A percentile compares a stretch with the other conserved stretches of the same genome.
Evolutionary conservation across 1,140 invertebrate species (phyloP).

Genomic region (Drosophila murphyi): DNA sequence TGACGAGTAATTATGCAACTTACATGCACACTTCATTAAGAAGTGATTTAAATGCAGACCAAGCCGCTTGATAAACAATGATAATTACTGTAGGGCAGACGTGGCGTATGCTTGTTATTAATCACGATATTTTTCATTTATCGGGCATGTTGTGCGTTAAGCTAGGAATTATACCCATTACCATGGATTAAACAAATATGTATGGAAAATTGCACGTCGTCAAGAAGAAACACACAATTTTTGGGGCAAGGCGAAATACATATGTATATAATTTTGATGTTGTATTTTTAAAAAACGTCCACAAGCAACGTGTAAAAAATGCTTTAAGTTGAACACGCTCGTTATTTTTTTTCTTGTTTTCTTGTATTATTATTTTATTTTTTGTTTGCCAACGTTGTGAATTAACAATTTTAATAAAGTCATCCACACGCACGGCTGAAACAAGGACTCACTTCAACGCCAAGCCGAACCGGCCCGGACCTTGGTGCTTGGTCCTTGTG

Average conservation of each 20-base stretch:
- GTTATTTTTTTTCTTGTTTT: constrained; percentile 43
- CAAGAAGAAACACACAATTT: constrained; percentile 48
- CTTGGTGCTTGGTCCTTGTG: constrained; percentile 10
- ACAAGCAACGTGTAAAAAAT: constrained; percentile 70
- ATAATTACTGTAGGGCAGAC: constrained; percentile 51
- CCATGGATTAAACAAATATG: constrained; percentile 40
- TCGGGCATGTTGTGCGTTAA: constrained; percentile 34
- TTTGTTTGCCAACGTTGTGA: constrained; percentile 30
- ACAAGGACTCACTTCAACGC: constrained; percentile 27
- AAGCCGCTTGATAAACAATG: constrained; percentile 60
- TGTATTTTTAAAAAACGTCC: constrained; percentile 55
- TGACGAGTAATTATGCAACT: constrained; percentile 65
- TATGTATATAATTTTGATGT: constrained; percentile 20
- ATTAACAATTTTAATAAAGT: constrained; percentile 80
- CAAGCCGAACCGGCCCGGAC: constrained; percentile 30
- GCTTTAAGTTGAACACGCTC: constrained; percentile 57
- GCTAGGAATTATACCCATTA: constrained; percentile 65
- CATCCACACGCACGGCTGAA: constrained; percentile 70
- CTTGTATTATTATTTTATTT: not conserved
- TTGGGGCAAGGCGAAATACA: constrained; percentile 30
- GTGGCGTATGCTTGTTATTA: constrained; percentile 54
- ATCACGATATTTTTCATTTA: constrained; percentile 14
- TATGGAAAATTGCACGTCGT: constrained; percentile 53
- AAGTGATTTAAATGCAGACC: constrained; percentile 64
- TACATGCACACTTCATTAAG: constrained; percentile 64